Evolutionary conservation across 92 coral and sea anemone species (phyloP).

Genomic region (Paramuricea clavata): DNA sequence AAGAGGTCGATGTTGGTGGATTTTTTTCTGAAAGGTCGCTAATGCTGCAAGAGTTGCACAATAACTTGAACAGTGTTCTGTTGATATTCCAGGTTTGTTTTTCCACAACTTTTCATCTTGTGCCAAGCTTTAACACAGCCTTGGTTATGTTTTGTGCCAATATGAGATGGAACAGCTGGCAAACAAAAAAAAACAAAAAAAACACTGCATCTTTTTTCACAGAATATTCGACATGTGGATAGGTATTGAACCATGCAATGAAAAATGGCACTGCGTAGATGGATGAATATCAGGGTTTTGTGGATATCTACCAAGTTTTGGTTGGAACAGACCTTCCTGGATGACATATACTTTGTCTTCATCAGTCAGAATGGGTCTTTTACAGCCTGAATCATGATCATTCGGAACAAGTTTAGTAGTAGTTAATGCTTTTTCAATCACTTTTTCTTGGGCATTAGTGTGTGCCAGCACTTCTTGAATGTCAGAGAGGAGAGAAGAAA

Average conservation of each 20-base stretch:
- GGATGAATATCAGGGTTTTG: background rate
- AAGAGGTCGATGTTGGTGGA: constrained; percentile 7
- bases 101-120: constrained; percentile 35
- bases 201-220: constrained; percentile 23
- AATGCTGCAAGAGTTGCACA: background rate
- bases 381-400: constrained; percentile 29
- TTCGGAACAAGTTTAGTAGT: background rate
- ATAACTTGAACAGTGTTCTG: background rate
- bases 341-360: constrained; percentile 4
- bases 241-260: constrained; percentile 2
- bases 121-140: constrained; percentile 33
- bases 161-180: constrained; percentile 33
- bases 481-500: constrained; percentile 38
- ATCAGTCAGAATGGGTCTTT: constrained; percentile 34
- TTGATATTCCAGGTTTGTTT: constrained; percentile 8
- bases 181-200: constrained; percentile 30
- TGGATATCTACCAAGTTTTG: constrained; percentile 17
- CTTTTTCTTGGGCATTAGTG: background rate
- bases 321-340: constrained; percentile 23
- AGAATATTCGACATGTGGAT: background rate
- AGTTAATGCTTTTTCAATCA: background rate
- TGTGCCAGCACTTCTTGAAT: constrained; percentile 19
- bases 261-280: constrained; percentile 22
- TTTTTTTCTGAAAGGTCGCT: background rate
- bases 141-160: constrained; percentile 37